A percentile compares a stretch with the other conserved stretches of the same genome.
These are phyloP conservation scores for Piprites chloris DNA, from an alignment of 2,113 vertebrate genomes.

Conservation along the genomic window DNA sequence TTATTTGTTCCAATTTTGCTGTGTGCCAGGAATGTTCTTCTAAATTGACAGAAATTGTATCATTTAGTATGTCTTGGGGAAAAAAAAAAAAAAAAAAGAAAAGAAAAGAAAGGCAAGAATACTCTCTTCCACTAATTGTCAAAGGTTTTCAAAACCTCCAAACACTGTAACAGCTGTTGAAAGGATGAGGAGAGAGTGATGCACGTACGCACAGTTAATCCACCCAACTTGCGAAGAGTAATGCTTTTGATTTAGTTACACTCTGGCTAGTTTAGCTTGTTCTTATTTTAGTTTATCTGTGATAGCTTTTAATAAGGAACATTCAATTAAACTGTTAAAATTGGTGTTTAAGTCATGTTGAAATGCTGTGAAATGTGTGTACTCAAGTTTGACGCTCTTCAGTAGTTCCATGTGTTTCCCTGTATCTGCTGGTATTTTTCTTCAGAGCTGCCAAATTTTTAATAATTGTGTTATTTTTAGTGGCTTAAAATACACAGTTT, in stretches of 20 bases:
- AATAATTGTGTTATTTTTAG: conserved; percentile 64
- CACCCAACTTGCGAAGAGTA: not conserved
- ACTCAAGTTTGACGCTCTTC: conserved; percentile 38
- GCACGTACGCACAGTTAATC: not conserved
- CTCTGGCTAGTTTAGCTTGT: not conserved
- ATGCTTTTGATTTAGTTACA: conserved; percentile 21
- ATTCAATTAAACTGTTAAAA: conserved; percentile 56
- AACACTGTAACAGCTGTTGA: not conserved
- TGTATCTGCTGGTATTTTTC: conserved; percentile 10
- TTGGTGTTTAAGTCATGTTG: conserved; percentile 44
- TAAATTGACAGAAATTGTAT: not conserved
- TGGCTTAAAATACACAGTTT: conserved; percentile 17
- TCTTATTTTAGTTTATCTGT: conserved; percentile 33
- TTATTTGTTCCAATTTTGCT: not conserved
- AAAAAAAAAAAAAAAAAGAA: not conserved
- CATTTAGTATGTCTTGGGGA: not conserved
- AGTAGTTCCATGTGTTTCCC: conserved; percentile 34
- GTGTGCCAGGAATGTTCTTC: not conserved
- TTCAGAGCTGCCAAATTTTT: conserved; percentile 50
- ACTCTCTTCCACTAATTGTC: not conserved
- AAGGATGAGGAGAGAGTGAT: not conserved
- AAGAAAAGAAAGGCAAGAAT: not conserved
- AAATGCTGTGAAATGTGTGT: conserved; percentile 35
- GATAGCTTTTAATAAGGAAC: conserved; percentile 49
- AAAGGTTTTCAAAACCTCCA: not conserved